phyloP scores from a whole-genome alignment of 1,140 invertebrate genomes.

The Caligus rogercresseyi region DNA sequence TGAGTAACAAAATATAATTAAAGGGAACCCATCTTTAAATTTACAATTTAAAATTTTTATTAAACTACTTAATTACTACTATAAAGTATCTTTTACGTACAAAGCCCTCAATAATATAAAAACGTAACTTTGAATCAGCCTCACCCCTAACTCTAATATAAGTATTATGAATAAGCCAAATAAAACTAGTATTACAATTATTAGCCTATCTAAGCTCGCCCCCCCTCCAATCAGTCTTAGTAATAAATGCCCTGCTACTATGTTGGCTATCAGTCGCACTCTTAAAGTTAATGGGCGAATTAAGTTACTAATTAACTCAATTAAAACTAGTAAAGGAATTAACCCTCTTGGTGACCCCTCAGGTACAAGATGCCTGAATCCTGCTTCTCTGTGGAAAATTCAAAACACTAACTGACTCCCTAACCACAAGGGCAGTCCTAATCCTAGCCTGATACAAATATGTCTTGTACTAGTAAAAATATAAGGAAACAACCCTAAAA shows the following conservation, averaged over 20 bases:
- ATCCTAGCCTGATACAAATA: not conserved
- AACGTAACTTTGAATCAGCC: too few species aligned
- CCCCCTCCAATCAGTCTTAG: not conserved
- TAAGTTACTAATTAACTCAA: not conserved
- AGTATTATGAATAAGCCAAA: too few species aligned
- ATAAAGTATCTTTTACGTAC: too few species aligned
- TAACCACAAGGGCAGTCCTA: not conserved
- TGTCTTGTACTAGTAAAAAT: not conserved
- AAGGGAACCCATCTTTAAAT: too few species aligned
- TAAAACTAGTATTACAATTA: too few species aligned
- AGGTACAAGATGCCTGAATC: not conserved
- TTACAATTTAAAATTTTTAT: too few species aligned
- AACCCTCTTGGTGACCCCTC: not conserved
- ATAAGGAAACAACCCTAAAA: not conserved
- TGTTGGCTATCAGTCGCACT: not conserved
- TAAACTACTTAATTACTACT: too few species aligned
- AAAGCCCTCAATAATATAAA: too few species aligned
- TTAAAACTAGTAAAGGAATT: not conserved
- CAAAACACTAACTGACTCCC: not conserved
- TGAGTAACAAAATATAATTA: too few species aligned
- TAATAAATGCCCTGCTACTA: not conserved
- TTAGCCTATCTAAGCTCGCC: not conserved
- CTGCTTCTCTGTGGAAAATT: not conserved
- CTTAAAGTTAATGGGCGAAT: not conserved
- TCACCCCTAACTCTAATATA: too few species aligned